Evolutionary conservation across 1,140 invertebrate species (phyloP), one percentile per base, ranked within the genome.

Genomic region (Aphelenchoides besseyi): DNA sequence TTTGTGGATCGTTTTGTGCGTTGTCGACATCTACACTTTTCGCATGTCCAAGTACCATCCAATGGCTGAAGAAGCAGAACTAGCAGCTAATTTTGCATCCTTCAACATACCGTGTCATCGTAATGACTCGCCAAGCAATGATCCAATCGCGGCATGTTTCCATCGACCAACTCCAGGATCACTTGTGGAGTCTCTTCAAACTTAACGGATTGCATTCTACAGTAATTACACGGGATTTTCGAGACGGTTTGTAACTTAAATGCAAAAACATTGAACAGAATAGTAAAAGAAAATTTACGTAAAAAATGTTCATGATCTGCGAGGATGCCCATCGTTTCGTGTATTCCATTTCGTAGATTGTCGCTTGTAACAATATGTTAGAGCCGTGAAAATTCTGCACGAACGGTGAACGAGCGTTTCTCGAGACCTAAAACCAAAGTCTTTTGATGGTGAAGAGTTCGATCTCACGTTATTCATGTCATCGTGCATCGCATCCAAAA

Each of bases 401-500:
- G 55, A 78, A 80, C 0, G 71, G 75, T 26, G 8, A 29, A 29
- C 32, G 12, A 32, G 16, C 5, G 55, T 59, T 59, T 8, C 5
- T 8, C 26, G 16, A 29, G 5, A 59, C 55, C 18, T 59, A 33
- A 59, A 59, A n/a, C n/a, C n/a, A n/a, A n/a, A n/a, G n/a, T n/a
- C n/a, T n/a, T n/a, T n/a, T n/a, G 23, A 5, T 23, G 18, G 5
- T 59, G 55, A 33, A 59, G 5, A 48, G 41, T 16, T 16, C 18
- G 61, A 3, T 52, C 9, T 12, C 3, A 76, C 75, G 23, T 62
- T 54, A 18, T 72, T 76, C 5, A 70, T 78, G 33, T 78, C 76
- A 63, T 78, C 76, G 35, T 78, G 77, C 12, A 78, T 35, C 12
- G 77, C 71, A 37, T 78, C 78, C 28, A 78, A 33, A n/a, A 78